Conservation (phyloP, 2,888 invertebrate species). For the Cataglyphis rosenhaueri region DNA sequence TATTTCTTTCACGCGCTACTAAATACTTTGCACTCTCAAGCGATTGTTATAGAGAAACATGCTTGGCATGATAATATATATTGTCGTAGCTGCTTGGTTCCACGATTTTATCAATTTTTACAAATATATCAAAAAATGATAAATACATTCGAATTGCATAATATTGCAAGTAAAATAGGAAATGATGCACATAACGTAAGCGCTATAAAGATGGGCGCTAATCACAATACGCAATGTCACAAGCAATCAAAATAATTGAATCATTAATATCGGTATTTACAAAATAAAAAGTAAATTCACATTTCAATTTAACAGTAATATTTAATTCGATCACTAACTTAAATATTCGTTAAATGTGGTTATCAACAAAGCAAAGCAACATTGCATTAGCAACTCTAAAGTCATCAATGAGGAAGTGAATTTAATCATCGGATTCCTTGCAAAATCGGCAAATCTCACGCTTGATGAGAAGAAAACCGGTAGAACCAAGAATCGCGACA, state of each 20-base stretch:
- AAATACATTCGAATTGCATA: background rate
- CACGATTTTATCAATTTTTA: conserved; percentile 77
- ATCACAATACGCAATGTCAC: conserved; percentile 31
- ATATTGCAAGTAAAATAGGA: conserved; percentile 64
- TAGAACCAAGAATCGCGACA: conserved; percentile 66
- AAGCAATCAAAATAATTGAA: conserved; percentile 27
- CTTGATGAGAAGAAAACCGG: conserved; percentile 36
- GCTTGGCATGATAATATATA: conserved; percentile 65
- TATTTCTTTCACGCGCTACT: conserved; percentile 56
- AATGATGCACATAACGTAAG: conserved; percentile 71
- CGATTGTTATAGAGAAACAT: conserved; percentile 76
- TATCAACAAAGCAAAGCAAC: background rate
- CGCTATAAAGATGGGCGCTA: conserved; percentile 70
- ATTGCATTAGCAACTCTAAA: background rate
- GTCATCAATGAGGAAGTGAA: background rate
- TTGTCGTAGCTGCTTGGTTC: conserved; percentile 75
- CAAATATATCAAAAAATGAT: background rate
- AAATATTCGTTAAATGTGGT: background rate
- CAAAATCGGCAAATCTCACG: background rate
- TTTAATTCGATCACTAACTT: background rate
- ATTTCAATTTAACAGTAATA: background rate
- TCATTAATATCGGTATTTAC: background rate
- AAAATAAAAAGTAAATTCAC: background rate
- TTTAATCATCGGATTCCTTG: background rate
- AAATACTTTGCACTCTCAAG: conserved; percentile 63